Base-by-base conservation (phyloP, 2,888 invertebrate genomes). In the Erebia aethiops region DNA sequence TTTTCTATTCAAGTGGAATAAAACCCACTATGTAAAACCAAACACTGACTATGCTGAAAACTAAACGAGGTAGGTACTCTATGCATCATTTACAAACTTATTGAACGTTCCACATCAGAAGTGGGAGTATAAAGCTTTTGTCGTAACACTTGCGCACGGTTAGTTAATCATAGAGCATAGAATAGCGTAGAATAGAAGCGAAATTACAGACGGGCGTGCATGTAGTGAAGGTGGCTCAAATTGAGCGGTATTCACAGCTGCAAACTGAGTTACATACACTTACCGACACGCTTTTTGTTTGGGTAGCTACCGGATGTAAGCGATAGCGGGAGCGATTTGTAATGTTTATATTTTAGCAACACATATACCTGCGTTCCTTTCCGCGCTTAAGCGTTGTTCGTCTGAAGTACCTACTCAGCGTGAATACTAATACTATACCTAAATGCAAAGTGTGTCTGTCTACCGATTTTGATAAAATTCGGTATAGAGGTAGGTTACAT, bases 221-320 rank as follows among this genome's bases (percentile, higher is more conserved):
- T 68, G 58, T 26, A 69, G 56, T 56, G 75, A 74, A 70, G 72
- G 72, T 74, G 70, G 67, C 70, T 71, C 83, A 85, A 87, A 88
- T 87, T 88, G 87, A 82, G 84, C 82, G 81, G 83, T 83, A 88
- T 87, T 88, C 86, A 88, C 78, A 81, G 81, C 79, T 80, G 82
- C 82, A 86, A 87, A 88, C 80, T 80, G 82, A 87, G 87, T 71
- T 71, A 71, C 57, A 70, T 69, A 71, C 57, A 70, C 69, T 63
- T 67, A 71, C 69, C 57, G 69, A 49, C 69, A 21, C 56, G 68
- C 16, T 63, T 65, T 56, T 60, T 49, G 86, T 85, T 84, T 76
- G 75, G 82, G 82, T 80, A 81, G 80, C 77, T 72, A 73, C 70
- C 66, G 74, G 75, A 69, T 26, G 73, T 61, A 58, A 41, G 75